Conservation (phyloP, 2,797 vertebrate genomes). For the Okamejei kenojei region DNA sequence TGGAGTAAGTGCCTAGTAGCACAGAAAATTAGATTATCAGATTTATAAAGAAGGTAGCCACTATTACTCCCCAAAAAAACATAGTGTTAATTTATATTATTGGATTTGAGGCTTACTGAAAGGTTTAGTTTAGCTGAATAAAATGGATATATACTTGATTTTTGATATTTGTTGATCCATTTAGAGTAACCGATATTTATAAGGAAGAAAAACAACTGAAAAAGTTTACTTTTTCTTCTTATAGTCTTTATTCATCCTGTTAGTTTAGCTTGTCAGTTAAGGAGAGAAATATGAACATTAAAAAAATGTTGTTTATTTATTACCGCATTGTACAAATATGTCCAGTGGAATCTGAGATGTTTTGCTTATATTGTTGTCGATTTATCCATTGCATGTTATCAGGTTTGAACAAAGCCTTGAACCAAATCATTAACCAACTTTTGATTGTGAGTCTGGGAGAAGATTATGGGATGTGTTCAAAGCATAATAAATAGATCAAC, state of each 20-base stretch:
- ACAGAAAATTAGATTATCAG: slow-evolving; percentile 17
- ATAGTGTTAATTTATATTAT: not conserved
- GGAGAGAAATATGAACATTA: not conserved
- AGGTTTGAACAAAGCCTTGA: not conserved
- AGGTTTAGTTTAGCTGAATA: not conserved
- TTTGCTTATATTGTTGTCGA: not conserved
- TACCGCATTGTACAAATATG: not conserved
- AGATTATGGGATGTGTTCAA: not conserved
- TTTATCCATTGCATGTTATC: not conserved
- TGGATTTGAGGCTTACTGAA: not conserved
- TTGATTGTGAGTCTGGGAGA: not conserved
- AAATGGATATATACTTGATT: not conserved
- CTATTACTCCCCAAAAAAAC: slow-evolving; percentile 12
- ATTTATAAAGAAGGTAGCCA: not conserved
- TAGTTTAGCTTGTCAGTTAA: not conserved
- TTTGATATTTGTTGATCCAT: not conserved
- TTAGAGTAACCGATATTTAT: not conserved
- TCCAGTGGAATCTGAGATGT: not conserved
- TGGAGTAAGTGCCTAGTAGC: slow-evolving; percentile 81
- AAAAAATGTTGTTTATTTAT: not conserved
- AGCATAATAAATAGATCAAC: not conserved
- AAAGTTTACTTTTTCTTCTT: not conserved
- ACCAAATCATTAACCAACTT: not conserved
- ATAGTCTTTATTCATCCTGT: not conserved
- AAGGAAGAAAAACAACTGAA: not conserved